phyloP scores from a whole-genome alignment of 2,797 vertebrate genomes.

The Monodelphis domestica region DNA sequence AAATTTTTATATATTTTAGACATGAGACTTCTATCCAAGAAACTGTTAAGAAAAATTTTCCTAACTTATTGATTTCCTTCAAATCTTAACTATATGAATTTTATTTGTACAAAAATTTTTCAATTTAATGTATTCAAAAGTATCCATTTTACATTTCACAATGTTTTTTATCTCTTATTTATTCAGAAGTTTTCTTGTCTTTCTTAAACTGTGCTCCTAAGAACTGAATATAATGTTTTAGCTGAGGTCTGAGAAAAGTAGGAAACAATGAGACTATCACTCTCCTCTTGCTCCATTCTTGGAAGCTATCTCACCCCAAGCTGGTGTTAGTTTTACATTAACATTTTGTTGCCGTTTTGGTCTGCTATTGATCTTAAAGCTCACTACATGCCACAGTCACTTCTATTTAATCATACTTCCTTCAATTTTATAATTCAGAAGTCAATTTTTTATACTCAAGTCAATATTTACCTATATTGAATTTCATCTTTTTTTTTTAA shows the following conservation, averaged over 20 bases:
- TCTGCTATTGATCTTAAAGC: neutral
- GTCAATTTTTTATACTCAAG: neutral
- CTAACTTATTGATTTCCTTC: too few relatives aligned
- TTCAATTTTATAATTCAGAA: neutral
- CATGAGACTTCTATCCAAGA: too few relatives aligned
- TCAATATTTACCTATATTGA: neutral
- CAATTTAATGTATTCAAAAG: too few relatives aligned
- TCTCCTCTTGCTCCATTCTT: neutral
- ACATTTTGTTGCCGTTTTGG: too few relatives aligned
- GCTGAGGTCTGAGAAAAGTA: neutral
- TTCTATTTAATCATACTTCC: neutral
- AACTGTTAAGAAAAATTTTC: too few relatives aligned
- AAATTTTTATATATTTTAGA: too few relatives aligned
- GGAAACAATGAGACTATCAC: neutral
- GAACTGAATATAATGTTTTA: neutral
- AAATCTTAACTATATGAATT: too few relatives aligned
- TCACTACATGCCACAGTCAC: neutral
- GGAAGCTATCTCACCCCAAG: neutral
- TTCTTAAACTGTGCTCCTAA: too few relatives aligned
- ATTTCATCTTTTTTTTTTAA: neutral
- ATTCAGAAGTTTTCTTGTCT: too few relatives aligned
- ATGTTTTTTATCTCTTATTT: too few relatives aligned
- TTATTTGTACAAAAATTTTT: too few relatives aligned
- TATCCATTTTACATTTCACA: too few relatives aligned
- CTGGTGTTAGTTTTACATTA: neutral